Evolutionary conservation across 2,113 vertebrate species (phyloP), one percentile per base, ranked within the genome.

Genomic region (Malurus elegans): DNA sequence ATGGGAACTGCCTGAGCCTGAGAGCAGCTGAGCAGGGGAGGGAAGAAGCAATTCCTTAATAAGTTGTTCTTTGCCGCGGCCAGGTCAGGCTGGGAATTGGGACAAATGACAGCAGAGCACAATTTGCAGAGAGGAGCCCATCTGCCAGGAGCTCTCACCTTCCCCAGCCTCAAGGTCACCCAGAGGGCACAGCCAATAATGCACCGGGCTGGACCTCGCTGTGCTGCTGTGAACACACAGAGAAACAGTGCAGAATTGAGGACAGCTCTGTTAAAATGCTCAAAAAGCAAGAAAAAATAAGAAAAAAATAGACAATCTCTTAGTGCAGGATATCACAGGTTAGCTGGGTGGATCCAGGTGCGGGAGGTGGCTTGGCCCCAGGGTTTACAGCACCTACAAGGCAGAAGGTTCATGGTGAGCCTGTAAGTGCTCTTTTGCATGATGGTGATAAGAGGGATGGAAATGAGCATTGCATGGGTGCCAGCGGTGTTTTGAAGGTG

Each of bases 21-120:
- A 53, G 70, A 89, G 61, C 57, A 66, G 38, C 26, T 14, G 86
- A 89, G 32, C 20, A 12, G 9, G 57, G 65, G 62, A 42, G 61
- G 83, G 34, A 71, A 87, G 61, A 64, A 78, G 53, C 61, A 38
- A 81, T 93, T 89, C 86, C 87, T 87, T 95, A 91, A 81, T 70
- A 36, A 82, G 70, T 61, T 79, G 70, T 48, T 83, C 80, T 86
- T 74, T 67, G 69, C 79, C 34, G 8, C 86, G 3, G 0, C 32
- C 50, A 42, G 80, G 80, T 81, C 47, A 5, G 86, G 73, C 73
- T 34, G 86, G 57, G 86, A 84, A 89, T 1, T 57, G 84, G 78
- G 86, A 89, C 32, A 61, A 61, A 56, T 18, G 69, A 81, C 57
- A 89, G 73, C 57, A 24, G 24, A 53, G 53, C 69, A 21, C 15